Conservation (phyloP, 2,113 vertebrate species). For the Mustelus asterias region DNA sequence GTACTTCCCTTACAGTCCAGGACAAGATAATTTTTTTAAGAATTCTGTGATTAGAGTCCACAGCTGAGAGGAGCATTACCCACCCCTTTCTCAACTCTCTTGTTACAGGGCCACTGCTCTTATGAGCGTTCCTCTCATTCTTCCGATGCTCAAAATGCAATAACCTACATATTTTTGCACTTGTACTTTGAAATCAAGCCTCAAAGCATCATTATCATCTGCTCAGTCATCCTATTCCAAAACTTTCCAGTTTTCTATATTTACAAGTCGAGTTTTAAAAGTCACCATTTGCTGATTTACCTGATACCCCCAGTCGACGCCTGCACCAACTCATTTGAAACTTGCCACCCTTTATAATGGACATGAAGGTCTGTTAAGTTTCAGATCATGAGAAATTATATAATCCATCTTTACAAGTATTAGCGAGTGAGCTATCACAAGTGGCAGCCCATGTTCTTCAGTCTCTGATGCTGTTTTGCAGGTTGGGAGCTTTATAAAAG, state of each 20-base stretch:
- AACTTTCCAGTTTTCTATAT: not conserved
- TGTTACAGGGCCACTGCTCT: not conserved
- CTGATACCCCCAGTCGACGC: not conserved
- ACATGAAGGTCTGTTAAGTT: not conserved
- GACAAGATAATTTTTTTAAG: not conserved
- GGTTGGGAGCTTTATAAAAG: not conserved
- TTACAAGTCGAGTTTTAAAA: not conserved
- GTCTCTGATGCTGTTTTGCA: not conserved
- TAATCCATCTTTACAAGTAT: not conserved
- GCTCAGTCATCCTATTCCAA: not conserved
- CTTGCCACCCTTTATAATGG: not conserved
- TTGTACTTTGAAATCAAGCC: not conserved
- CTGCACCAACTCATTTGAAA: not conserved
- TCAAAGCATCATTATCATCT: not conserved
- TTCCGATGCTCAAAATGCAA: not conserved
- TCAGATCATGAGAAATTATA: not conserved
- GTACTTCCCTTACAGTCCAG: not conserved
- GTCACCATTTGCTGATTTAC: not conserved
- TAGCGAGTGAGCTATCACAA: not conserved
- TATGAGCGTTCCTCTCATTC: not conserved
- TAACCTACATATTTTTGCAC: not conserved
- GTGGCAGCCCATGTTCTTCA: not conserved
- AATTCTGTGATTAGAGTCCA: not conserved
- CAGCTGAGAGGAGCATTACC: not conserved
- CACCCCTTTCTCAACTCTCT: not conserved